Base-by-base conservation (phyloP, 2,888 invertebrate species). In the Rhorus exstirpatorius region DNA sequence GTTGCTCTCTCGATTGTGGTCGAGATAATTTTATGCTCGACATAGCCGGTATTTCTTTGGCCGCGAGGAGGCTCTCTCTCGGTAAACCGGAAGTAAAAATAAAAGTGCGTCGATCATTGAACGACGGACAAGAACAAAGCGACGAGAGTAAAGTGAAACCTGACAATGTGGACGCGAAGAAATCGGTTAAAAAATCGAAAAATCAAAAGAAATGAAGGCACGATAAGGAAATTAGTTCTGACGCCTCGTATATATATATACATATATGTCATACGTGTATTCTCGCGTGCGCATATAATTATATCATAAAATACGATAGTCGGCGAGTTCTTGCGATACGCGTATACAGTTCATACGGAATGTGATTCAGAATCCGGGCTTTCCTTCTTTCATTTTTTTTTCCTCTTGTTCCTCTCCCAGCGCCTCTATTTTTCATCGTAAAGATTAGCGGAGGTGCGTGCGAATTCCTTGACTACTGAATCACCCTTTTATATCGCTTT, bases 31-130 rank as follows among this genome's bases (percentile, higher is more conserved):
- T 85, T 3, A 79, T 84, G 46, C 82, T 3, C 12, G 79, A 83
- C 31, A 68, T 87, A 8, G 83, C 51, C 1, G 87, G 85, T 35
- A 83, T 88, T 72, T 84, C 83, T 55, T 79, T 85, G 12, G 68
- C 31, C 3, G 87, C 85, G 10, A 19, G 58, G 24, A 31, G 21
- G 35, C 83, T 88, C 6, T 83, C 82, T 4, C 44, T 53, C 3
- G 87, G 87, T 35, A 84, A 85, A 63, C 82, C 83, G 21, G 79
- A 79, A 8, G 76, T 74, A 14, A 83, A 84, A 65, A n/a, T n/a
- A n/a, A 63, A 51, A 38, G 82, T 81, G 1, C 79, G 51, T 10
- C 63, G 51, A 31, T 70, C 79, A 0, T 41, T 81, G 8, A 68
- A 65, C 35, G 35, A 46, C 14, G 19, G 8, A 6, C 35, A 7